Base-by-base conservation (phyloP, 2,113 vertebrate genomes). In the Nyctibius bracteatus region DNA sequence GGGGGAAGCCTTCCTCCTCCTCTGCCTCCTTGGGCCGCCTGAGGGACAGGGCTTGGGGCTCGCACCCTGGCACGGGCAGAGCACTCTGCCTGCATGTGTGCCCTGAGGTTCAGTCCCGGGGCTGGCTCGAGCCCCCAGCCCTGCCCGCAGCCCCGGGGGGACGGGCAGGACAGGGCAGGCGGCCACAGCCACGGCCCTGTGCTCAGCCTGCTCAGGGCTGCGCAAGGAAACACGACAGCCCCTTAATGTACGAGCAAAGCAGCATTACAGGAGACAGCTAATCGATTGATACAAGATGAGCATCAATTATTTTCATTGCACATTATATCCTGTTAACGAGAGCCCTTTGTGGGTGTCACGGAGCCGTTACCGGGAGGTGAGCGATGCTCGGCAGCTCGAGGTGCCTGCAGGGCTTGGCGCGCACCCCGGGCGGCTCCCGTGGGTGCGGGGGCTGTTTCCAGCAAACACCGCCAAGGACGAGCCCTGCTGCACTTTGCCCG, bases 181-280 rank as follows among this genome's bases (percentile, higher is more conserved):
- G 35, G 86, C 61, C 27, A 4, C 3, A 3, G 68, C 18, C 33
- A 2, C 0, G 0, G 47, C 44, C 31, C 24, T 3, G 57, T 2
- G 37, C 44, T 86, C 57, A 57, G 31, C 20, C n/a, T 25, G 4
- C 81, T 57, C n/a, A 21, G 41, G 8, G 2, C 31, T 46, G 12
- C 8, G 16, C 5, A 4, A 46, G 39, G 66, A 35, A 30, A 44
- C 62, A 47, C 33, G 39, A 9, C 22, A 31, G 37, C n/a, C 66
- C 43, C n/a, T 22, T 63, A 63, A 41, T 1, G 5, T 8, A 10
- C 17, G 63, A 81, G 74, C 57, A 49, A 30, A 71, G 59, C 80
- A 14, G 67, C 35, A 5, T 39, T 63, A 16, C 5, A 7, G 66
- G 49, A 81, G 78, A 44, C 65, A 84, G 92, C 10, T 63, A 86